Evolutionary conservation across 2,888 invertebrate genomes (phyloP), one percentile per base, ranked within the genome.

Genomic region (Schizotus pectinicornis): DNA sequence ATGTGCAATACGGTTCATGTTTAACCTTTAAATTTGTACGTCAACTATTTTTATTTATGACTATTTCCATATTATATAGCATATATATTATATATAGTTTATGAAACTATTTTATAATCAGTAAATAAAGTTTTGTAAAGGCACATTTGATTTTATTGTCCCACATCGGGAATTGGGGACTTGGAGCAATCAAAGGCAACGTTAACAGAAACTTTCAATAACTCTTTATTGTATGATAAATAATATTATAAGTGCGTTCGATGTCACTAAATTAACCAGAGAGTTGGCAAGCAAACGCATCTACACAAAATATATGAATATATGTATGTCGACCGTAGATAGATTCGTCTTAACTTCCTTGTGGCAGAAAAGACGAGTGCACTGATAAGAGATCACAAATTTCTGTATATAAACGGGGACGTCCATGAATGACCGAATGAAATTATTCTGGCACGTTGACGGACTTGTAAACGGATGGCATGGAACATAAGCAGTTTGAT

Each of bases 271-370:
- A 76, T 70, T 72, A 74, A 77, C 74, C 63, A 61, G 70, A 74
- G 67, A 73, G 70, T 68, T 74, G 73, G 77, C 77, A 78, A 78
- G 78, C 78, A 77, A 77, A 78, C 75, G 74, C 77, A 77, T 77
- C 78, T 78, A 78, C 77, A 77, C 74, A 78, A 78, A 78, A 77
- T 76, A 77, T 74, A 72, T 71, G 64, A 70, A 65, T 70, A 72
- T 70, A 62, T 70, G 62, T 70, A 62, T 70, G 62, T 70, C 62
- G 67, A 70, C 64, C 66, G 67, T 66, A 69, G 62, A 60, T 60
- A 63, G 54, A 63, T 59, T 58, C 51, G 55, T 71, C 64, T 67
- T n/a, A 65, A 67, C 57, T 66, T 59, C 42, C 49, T 54, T 61
- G 64, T 68, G 71, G 69, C 70, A 66, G 68, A 70, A 57, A 73